Evolutionary conservation across 2,797 vertebrate genomes (phyloP).

Genomic region (Manis crassicaudata): DNA sequence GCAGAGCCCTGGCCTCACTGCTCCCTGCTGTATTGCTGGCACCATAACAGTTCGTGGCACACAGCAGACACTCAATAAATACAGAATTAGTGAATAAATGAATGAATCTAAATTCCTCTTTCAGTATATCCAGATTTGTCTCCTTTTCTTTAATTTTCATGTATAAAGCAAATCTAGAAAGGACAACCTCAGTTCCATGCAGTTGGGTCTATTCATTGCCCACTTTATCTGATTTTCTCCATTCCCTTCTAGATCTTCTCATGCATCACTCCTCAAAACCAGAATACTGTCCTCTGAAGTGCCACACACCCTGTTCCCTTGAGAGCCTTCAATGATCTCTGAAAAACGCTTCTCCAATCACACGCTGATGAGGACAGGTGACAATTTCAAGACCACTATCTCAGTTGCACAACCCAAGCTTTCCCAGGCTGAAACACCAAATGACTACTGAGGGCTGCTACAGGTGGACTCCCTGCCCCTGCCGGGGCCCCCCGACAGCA

Average conservation of each 20-base stretch:
- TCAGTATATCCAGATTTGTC: neutral
- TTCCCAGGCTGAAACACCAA: neutral
- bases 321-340: neutral
- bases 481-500: neutral
- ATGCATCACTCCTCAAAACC: neutral
- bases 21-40: neutral
- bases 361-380: neutral
- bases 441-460: neutral
- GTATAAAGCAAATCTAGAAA: constrained; percentile 2
- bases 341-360: neutral
- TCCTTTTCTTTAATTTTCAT: neutral
- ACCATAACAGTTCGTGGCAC: neutral
- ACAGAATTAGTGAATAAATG: neutral
- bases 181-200: neutral
- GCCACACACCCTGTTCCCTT: neutral
- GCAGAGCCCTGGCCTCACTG: neutral
- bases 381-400: neutral
- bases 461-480: neutral
- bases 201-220: neutral
- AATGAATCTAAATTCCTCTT: neutral
- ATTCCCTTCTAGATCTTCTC: neutral
- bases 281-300: neutral
- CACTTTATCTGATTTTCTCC: neutral
- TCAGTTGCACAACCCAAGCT: neutral
- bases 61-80: neutral